Percentiles rank a stretch among this genome's conserved stretches.
Conservation (phyloP, 2,797 vertebrate genomes). For the Crypturellus tataupa region DNA sequence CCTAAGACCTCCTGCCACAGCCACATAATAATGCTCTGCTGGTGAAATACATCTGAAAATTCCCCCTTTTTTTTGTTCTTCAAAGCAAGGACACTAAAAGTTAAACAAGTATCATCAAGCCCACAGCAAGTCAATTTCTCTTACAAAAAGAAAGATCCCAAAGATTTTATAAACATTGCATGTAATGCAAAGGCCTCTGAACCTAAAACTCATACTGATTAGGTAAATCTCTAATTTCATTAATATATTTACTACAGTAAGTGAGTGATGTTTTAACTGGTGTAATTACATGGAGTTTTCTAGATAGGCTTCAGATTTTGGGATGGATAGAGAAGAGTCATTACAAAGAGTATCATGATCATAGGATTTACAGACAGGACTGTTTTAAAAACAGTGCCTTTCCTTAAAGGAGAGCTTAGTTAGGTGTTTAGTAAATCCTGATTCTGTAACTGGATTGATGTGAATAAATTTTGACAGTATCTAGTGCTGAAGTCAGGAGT, state of each 20-base stretch:
- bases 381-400: background rate
- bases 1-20: background rate
- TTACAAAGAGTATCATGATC: rapidly evolving
- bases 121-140: background rate
- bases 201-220: background rate
- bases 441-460: background rate
- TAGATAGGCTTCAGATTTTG: background rate
- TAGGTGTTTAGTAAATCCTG: background rate
- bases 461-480: background rate
- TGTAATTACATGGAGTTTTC: background rate
- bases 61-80: background rate
- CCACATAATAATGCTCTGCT: rapidly evolving
- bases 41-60: background rate
- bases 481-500: background rate
- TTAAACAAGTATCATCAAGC: background rate
- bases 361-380: background rate
- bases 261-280: background rate
- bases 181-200: background rate
- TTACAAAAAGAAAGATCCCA: background rate
- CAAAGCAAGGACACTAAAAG: background rate
- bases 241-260: background rate
- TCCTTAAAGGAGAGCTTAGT: background rate
- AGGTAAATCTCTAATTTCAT: background rate
- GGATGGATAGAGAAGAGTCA: background rate
- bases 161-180: background rate